Percentiles rank a stretch among this genome's conserved stretches.
Conservation (phyloP, 1,140 invertebrate genomes). For the Magallana gigas region DNA sequence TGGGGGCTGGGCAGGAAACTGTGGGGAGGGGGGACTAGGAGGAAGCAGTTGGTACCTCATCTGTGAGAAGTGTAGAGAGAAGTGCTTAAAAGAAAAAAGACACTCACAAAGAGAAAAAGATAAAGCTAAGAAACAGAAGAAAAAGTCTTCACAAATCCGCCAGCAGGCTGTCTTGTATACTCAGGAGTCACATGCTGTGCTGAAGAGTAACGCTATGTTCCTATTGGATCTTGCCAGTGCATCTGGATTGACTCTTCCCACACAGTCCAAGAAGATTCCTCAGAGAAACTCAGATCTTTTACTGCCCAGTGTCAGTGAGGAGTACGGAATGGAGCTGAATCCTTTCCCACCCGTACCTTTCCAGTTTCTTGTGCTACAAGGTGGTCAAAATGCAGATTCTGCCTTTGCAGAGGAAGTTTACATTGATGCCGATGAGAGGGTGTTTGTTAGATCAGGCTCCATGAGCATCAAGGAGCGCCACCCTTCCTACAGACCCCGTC, state of each 20-base stretch:
- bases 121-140: constrained; percentile 76
- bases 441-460: constrained; percentile 75
- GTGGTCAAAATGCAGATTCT: constrained; percentile 74
- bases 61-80: constrained; percentile 92
- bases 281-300: constrained; percentile 82
- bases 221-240: constrained; percentile 92
- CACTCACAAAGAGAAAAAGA: constrained; percentile 76
- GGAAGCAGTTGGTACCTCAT: constrained; percentile 94
- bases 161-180: constrained; percentile 70
- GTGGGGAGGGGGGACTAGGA: constrained; percentile 91
- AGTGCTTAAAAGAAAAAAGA: constrained; percentile 85
- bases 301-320: constrained; percentile 75
- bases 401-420: constrained; percentile 78
- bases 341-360: constrained; percentile 76
- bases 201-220: constrained; percentile 97
- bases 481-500: constrained; percentile 63
- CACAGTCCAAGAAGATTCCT: constrained; percentile 63
- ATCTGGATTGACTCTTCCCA: constrained; percentile 78
- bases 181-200: constrained; percentile 86
- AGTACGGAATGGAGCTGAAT: constrained; percentile 69
- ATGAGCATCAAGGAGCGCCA: constrained; percentile 66
- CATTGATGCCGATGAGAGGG: constrained; percentile 74
- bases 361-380: constrained; percentile 73
- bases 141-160: constrained; percentile 72
- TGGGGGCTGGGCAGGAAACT: constrained; percentile 92